Conservation (phyloP, 2,888 invertebrate genomes). For the Oscheius myriophilus region DNA sequence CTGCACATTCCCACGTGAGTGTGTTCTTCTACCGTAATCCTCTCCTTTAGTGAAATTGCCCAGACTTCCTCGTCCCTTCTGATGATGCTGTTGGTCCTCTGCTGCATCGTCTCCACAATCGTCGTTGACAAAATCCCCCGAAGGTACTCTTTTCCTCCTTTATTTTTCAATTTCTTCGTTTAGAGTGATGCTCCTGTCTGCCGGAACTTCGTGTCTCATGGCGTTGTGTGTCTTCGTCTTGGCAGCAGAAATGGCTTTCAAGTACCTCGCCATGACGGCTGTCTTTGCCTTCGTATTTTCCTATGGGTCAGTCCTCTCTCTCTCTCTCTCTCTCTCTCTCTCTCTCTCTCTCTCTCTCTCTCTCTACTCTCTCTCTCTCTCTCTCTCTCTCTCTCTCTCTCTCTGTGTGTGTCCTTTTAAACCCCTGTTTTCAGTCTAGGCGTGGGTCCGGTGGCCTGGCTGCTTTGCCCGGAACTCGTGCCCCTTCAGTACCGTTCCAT, state of each 20-base stretch:
- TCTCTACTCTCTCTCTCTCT: conserved; percentile 7
- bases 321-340: conserved; percentile 19
- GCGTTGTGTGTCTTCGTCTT: conserved; percentile 41
- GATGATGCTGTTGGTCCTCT: conserved; percentile 57
- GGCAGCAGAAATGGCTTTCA: conserved; percentile 42
- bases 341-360: conserved; percentile 1
- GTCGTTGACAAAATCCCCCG: conserved; percentile 56
- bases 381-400: conserved; percentile 15
- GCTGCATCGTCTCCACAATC: conserved; percentile 56
- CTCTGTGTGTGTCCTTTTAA: too few relatives aligned
- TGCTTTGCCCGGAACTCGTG: conserved; percentile 63
- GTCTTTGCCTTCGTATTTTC: conserved; percentile 57
- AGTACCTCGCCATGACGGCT: conserved; percentile 47
- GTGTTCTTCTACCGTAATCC: neutral
- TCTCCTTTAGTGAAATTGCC: neutral
- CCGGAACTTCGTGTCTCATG: conserved; percentile 35
- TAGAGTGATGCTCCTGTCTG: conserved; percentile 40
- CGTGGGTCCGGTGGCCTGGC: conserved; percentile 64
- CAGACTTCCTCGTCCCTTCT: conserved; percentile 60
- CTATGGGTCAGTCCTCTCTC: conserved; percentile 49
- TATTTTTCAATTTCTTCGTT: too few relatives aligned
- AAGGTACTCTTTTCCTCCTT: conserved; percentile 21
- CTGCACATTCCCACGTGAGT: conserved; percentile 50
- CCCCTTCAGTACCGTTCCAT: conserved; percentile 53
- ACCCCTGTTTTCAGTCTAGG: conserved; percentile 49